Percentiles rank a stretch among this genome's conserved stretches.
These are phyloP conservation scores for Drosophila sproati DNA, from an alignment of 1,140 invertebrate species.

Conservation along the genomic window DNA sequence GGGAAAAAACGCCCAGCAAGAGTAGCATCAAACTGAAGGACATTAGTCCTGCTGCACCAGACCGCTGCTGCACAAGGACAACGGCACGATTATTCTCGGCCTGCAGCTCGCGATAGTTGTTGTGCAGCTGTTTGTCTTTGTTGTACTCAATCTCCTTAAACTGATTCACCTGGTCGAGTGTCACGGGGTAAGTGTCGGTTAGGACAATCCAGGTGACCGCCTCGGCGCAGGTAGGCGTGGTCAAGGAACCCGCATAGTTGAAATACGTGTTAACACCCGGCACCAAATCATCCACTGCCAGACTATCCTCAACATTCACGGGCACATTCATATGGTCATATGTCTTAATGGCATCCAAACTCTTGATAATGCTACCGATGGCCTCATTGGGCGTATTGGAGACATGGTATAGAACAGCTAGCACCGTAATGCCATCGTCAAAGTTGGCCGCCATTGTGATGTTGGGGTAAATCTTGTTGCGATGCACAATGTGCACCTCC, in stretches of 20 bases:
- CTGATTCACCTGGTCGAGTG: constrained; percentile 85
- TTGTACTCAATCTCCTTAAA: constrained; percentile 84
- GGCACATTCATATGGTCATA: constrained; percentile 85
- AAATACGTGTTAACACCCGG: constrained; percentile 87
- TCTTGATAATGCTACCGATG: constrained; percentile 71
- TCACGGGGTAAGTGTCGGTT: constrained; percentile 86
- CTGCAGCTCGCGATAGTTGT: constrained; percentile 85
- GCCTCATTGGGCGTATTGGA: constrained; percentile 57
- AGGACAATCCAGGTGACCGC: constrained; percentile 91
- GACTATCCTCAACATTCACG: constrained; percentile 83
- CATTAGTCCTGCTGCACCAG: constrained; percentile 19
- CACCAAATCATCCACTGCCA: constrained; percentile 85
- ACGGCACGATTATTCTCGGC: constrained; percentile 78
- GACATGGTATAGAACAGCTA: constrained; percentile 90
- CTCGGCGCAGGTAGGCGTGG: constrained; percentile 90
- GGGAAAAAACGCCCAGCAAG: constrained; percentile 24
- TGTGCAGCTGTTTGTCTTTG: constrained; percentile 74
- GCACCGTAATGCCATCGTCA: constrained; percentile 88
- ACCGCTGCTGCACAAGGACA: constrained; percentile 56
- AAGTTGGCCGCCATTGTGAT: constrained; percentile 86
- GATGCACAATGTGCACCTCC: constrained; percentile 90
- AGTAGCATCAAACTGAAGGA: constrained; percentile 24
- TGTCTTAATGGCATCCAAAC: constrained; percentile 69
- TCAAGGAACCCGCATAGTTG: constrained; percentile 90
- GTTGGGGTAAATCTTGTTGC: constrained; percentile 86